Evolutionary conservation across 2,113 vertebrate species (phyloP).

Genomic region (Clupea harengus): DNA sequence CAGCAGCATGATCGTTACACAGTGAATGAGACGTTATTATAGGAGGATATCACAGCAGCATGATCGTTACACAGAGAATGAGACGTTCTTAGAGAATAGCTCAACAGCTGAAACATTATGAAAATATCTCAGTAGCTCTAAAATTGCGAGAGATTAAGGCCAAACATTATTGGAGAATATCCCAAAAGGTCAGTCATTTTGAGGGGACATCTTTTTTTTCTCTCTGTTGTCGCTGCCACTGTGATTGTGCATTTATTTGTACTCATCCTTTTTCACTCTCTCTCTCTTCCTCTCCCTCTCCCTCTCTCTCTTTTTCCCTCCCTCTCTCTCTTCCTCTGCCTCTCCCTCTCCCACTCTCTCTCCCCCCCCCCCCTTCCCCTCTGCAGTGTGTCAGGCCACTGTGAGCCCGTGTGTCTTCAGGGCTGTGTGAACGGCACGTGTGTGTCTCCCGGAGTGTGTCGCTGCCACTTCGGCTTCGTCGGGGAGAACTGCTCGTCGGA

Average conservation of each 20-base stretch:
- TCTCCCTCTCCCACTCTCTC: neutral
- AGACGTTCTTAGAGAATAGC: too few relatives aligned
- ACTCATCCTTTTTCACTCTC: neutral
- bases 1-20: neutral
- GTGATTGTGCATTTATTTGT: neutral
- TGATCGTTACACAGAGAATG: too few relatives aligned
- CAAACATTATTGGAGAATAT: neutral
- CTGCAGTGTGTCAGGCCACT: constrained; percentile 77
- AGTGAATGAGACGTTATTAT: too few relatives aligned
- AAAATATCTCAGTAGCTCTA: neutral
- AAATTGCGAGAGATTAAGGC: neutral
- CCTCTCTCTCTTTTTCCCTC: neutral
- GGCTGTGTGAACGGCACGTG: constrained; percentile 89
- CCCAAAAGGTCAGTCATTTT: neutral
- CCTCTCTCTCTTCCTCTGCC: neutral
- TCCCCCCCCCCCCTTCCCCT: neutral
- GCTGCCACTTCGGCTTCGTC: constrained; percentile 88
- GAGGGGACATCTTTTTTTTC: neutral
- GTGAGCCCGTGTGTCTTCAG: constrained; percentile 85
- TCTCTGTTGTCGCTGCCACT: neutral
- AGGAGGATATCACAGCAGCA: too few relatives aligned
- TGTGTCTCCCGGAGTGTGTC: constrained; percentile 82
- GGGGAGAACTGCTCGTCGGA: constrained; percentile 87
- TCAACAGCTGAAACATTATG: neutral
- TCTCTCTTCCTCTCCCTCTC: neutral